Evolutionary conservation across 2,888 invertebrate genomes (phyloP).

Genomic region (Caenorhabditis uteleia): DNA sequence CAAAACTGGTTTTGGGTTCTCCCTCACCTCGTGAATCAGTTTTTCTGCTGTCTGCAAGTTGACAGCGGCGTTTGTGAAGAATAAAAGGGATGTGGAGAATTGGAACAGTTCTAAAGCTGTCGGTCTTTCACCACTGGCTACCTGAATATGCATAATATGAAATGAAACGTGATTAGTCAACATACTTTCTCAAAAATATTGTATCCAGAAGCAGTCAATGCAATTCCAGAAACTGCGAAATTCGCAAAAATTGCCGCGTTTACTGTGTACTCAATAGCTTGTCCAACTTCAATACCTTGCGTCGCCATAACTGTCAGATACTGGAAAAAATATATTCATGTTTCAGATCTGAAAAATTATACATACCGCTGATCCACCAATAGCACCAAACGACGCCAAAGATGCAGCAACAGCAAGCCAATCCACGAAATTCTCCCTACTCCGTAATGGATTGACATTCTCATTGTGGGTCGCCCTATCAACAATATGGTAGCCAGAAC

Average conservation of each 20-base stretch:
- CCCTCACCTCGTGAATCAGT: constrained; percentile 37
- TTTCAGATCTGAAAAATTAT: neutral
- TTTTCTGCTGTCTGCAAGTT: constrained; percentile 42
- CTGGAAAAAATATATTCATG: constrained; percentile 8
- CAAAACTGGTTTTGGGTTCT: neutral
- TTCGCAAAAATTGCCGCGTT: constrained; percentile 42
- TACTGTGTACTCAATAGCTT: constrained; percentile 34
- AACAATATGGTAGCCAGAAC: constrained; percentile 40
- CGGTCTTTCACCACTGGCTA: constrained; percentile 38
- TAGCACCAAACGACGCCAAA: constrained; percentile 38
- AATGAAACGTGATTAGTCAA: neutral
- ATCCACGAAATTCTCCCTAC: constrained; percentile 42
- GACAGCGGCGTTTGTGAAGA: constrained; percentile 41
- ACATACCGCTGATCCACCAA: constrained; percentile 37
- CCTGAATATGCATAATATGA: constrained; percentile 1
- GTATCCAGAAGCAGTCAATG: constrained; percentile 39
- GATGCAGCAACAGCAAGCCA: constrained; percentile 42
- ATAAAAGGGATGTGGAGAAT: constrained; percentile 37
- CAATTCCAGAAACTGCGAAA: constrained; percentile 38
- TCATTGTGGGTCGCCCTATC: constrained; percentile 40
- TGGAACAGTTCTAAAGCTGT: constrained; percentile 41
- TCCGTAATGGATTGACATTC: constrained; percentile 36
- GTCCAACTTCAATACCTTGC: constrained; percentile 38
- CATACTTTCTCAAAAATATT: constrained; percentile 46
- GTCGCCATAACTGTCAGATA: constrained; percentile 39